These are phyloP conservation scores for Phaethornis superciliosus DNA, from an alignment of 2,113 vertebrate species.

Conservation along the genomic window DNA sequence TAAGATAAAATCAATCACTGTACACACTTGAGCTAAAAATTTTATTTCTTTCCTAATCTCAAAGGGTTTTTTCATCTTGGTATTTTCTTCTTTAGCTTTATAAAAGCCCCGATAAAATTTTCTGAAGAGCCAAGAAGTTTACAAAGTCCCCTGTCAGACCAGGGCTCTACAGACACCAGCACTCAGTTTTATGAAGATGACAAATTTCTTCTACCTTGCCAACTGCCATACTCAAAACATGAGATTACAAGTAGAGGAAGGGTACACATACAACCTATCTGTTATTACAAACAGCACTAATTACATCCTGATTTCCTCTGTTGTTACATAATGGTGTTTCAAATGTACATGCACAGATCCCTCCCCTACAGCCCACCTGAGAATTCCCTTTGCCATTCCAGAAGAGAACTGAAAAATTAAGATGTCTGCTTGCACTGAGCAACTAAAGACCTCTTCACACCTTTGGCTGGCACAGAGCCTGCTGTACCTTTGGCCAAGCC, in stretches of 20 bases:
- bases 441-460: not conserved
- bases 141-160: not conserved
- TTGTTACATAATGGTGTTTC: accelerated
- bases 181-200: not conserved
- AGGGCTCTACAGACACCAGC: not conserved
- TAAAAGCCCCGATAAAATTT: not conserved
- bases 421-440: accelerated
- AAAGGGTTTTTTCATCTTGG: not conserved
- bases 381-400: not conserved
- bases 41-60: not conserved
- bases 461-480: not conserved
- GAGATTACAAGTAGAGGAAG: not conserved
- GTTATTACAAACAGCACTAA: not conserved
- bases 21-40: not conserved
- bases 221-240: not conserved
- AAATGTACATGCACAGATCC: not conserved
- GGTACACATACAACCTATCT: not conserved
- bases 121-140: not conserved
- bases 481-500: not conserved
- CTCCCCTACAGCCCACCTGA: not conserved
- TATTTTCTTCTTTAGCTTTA: not conserved
- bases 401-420: not conserved
- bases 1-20: not conserved
- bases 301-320: not conserved
- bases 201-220: not conserved